Evolutionary conservation across 2,797 vertebrate genomes (phyloP), one percentile per base, ranked within the genome.

Genomic region (Argyrosomus regius): DNA sequence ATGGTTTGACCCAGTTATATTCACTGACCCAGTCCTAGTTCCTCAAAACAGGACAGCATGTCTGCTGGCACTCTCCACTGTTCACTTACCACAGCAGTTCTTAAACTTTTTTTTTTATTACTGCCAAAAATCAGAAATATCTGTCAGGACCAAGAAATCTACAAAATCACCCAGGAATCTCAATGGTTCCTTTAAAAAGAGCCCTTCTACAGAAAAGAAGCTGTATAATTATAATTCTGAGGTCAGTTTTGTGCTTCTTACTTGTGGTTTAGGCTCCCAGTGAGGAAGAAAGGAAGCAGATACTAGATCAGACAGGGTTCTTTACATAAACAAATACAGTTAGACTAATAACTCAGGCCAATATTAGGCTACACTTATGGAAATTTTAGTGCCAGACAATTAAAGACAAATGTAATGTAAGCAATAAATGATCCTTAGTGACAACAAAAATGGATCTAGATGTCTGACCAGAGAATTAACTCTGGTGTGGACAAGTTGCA

Each of bases 21-120:
- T 63, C 63, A 75, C 66, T 86, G 84, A 82, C 78, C 75, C 50
- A 74, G 81, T 76, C 76, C 72, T 64, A 77, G 64, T 86, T 86
- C 46, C 75, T 73, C 56, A 80, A 85, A 88, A 73, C 56, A 82
- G 85, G 68, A 69, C 75, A 61, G 43, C 65, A 56, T 66, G 56
- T 76, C 69, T 77, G 59, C 75, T 72, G 75, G 50, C 64, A 48
- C 65, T 54, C 70, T 48, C 50, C 50, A n/a, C 49, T 16, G 45
- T 70, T 81, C 72, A 74, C 57, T 60, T 20, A 72, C 75, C 75
- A 75, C 74, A 81, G n/a, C 61, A 75, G 72, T 16, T 52, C 61
- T 56, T 49, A 5, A 58, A 79, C 65, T 63, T 50, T 66, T 60
- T 73, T 73, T 6, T 31, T 39, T 9, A 39, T 64, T 35, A 73